These are phyloP conservation scores for Periophthalmus magnuspinnatus DNA, from an alignment of 2,797 vertebrate species.

Conservation along the genomic window DNA sequence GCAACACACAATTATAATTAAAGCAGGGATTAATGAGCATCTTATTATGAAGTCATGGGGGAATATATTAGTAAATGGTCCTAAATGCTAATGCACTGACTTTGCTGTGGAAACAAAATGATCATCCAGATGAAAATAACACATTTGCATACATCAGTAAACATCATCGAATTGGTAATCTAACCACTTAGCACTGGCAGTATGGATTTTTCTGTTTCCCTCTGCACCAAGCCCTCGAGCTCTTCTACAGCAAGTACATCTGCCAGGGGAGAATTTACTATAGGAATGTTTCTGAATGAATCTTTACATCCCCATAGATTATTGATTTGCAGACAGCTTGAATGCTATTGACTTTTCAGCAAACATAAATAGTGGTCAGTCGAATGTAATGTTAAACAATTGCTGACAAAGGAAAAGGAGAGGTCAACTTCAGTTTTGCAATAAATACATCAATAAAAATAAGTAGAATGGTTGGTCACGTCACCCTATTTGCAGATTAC, in stretches of 20 bases:
- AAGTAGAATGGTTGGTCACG: too few species aligned
- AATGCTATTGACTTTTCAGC: too few species aligned
- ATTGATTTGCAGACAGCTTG: too few species aligned
- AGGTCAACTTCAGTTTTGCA: too few species aligned
- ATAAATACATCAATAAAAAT: too few species aligned
- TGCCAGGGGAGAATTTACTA: background rate
- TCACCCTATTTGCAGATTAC: too few species aligned
- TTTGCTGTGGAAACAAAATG: constrained; percentile 7
- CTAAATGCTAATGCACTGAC: background rate
- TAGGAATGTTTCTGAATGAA: background rate
- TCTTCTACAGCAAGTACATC: background rate
- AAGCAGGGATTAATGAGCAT: constrained; percentile 6
- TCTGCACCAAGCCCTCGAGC: background rate
- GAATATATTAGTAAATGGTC: background rate
- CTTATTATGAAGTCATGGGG: constrained; percentile 8
- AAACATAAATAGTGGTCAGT: too few species aligned
- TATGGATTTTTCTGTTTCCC: background rate
- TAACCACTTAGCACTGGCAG: background rate
- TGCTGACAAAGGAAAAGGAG: too few species aligned
- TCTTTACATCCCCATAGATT: background rate
- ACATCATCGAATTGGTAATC: background rate
- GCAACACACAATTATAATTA: background rate
- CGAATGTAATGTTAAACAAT: too few species aligned
- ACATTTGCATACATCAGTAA: constrained; percentile 7
- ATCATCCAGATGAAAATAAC: background rate